A percentile compares a stretch with the other conserved stretches of the same genome.
Conservation (phyloP, 2,113 vertebrate species). For the Carlito syrichta region DNA sequence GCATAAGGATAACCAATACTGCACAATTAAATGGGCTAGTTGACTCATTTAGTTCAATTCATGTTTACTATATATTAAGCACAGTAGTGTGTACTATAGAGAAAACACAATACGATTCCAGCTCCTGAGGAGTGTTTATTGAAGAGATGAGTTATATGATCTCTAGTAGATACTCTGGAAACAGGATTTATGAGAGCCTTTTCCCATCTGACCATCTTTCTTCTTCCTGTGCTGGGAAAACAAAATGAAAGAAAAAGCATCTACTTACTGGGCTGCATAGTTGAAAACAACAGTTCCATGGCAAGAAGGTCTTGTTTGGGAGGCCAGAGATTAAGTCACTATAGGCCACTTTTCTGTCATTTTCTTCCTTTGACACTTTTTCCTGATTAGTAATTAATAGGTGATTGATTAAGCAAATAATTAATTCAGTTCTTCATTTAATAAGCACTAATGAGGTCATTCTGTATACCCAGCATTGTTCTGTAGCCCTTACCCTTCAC, state of each 20-base stretch:
- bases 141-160: background rate
- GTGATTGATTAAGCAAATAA: background rate
- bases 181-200: background rate
- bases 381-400: background rate
- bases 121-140: background rate
- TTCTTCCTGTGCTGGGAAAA: background rate
- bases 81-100: background rate
- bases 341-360: background rate
- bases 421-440: background rate
- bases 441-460: background rate
- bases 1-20: background rate
- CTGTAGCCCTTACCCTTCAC: background rate
- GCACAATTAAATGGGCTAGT: background rate
- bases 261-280: background rate
- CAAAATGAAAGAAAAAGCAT: background rate
- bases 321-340: background rate
- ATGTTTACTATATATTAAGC: background rate
- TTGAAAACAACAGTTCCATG: background rate
- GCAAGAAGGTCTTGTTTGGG: background rate
- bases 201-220: background rate
- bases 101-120: background rate
- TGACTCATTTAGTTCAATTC: background rate
- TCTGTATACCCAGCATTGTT: background rate
- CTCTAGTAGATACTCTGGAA: background rate
- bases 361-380: background rate